A percentile compares a stretch with the other conserved stretches of the same genome.
Conservation (phyloP, 64 coral and sea anemone genomes). For the Cladopsammia gracilis region DNA sequence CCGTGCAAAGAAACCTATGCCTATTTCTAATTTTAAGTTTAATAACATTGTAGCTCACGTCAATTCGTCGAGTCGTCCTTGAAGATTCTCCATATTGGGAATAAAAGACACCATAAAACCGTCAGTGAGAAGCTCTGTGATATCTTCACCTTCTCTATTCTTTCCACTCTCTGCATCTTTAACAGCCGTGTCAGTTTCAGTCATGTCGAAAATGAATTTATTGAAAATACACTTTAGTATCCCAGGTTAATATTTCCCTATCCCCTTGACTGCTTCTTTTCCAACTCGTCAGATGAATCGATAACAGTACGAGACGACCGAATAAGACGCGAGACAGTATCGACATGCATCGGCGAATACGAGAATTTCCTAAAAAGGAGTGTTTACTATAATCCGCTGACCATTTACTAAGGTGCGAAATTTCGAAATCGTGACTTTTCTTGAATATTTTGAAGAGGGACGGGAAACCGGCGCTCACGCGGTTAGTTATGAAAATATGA, state of each 20-base stretch:
- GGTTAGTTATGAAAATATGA: background rate
- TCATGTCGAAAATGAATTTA: slow-evolving; percentile 14
- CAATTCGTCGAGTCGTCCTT: slow-evolving; percentile 74
- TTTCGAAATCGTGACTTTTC: slow-evolving; percentile 51
- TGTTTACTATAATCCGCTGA: slow-evolving; percentile 53
- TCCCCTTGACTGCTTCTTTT: background rate
- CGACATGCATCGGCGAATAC: background rate
- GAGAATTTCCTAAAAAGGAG: slow-evolving; percentile 25
- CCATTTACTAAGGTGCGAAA: slow-evolving; percentile 35
- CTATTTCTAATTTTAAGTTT: no score
- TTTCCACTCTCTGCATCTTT: slow-evolving; percentile 4
- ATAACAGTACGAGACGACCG: background rate
- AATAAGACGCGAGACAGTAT: background rate
- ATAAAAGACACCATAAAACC: slow-evolving; percentile 80
- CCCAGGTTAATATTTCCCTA: no score
- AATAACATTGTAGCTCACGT: slow-evolving; percentile 56
- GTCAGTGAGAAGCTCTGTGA: slow-evolving; percentile 76
- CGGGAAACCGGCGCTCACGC: background rate
- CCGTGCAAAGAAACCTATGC: no score
- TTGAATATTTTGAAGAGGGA: slow-evolving; percentile 19
- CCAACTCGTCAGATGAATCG: background rate
- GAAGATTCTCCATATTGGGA: slow-evolving; percentile 76
- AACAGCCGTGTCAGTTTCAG: background rate
- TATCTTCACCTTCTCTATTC: background rate
- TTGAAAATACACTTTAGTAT: no score